These are phyloP conservation scores for Sebastolobus altivelis DNA, from an alignment of 2,797 vertebrate species.

Conservation along the genomic window DNA sequence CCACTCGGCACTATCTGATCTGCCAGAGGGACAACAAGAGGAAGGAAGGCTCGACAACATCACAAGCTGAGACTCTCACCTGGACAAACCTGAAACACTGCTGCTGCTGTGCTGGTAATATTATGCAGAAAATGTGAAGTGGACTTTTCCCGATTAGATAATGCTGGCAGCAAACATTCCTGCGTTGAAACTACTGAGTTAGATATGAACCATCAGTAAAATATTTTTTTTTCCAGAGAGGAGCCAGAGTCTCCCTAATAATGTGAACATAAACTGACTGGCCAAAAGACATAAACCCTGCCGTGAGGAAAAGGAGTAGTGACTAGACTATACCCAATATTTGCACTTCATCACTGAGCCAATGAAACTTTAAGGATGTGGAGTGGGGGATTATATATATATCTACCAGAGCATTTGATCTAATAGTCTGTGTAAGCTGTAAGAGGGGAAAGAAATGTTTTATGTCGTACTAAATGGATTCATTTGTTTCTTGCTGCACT, in stretches of 20 bases:
- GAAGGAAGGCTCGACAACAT: slow-evolving; percentile 55
- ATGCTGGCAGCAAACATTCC: slow-evolving; percentile 11
- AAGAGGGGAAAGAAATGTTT: slow-evolving; percentile 41
- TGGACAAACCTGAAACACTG: slow-evolving; percentile 22
- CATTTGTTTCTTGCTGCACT: slow-evolving; percentile 64
- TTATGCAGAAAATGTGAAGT: background rate
- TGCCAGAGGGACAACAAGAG: slow-evolving; percentile 38
- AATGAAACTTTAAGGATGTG: slow-evolving; percentile 17
- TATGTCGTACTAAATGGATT: slow-evolving; percentile 61
- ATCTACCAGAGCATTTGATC: slow-evolving; percentile 23
- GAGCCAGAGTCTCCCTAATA: slow-evolving; percentile 1
- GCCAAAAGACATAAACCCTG: background rate
- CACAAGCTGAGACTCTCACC: slow-evolving; percentile 19
- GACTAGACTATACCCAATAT: slow-evolving; percentile 18
- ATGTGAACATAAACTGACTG: slow-evolving; percentile 16
- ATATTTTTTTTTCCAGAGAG: background rate
- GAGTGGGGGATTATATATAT: background rate
- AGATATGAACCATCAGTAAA: slow-evolving; percentile 4
- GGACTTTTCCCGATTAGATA: slow-evolving; percentile 20
- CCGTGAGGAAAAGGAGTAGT: slow-evolving; percentile 6
- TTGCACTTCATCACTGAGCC: slow-evolving; percentile 24
- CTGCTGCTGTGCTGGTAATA: background rate
- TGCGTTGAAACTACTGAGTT: background rate
- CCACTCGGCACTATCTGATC: slow-evolving; percentile 60
- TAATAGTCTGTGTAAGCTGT: slow-evolving; percentile 34